Conservation (phyloP, 2,113 vertebrate species). For the Microcebus griseorufus region DNA sequence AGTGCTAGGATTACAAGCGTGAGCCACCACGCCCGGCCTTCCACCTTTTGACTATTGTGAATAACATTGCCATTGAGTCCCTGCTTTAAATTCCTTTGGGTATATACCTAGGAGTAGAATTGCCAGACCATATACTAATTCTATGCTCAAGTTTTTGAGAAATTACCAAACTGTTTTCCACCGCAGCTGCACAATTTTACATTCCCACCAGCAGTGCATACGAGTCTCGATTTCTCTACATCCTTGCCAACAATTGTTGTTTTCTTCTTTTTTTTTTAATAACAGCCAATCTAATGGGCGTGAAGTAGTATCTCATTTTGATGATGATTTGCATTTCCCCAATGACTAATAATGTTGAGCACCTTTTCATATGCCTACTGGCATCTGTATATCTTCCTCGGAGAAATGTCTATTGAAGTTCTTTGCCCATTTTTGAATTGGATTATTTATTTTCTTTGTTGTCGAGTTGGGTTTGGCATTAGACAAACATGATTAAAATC, state of each 20-base stretch:
- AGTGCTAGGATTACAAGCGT: too few species aligned
- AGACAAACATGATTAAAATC: background rate
- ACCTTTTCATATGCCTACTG: background rate
- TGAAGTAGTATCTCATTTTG: background rate
- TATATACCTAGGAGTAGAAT: background rate
- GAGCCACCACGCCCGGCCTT: background rate
- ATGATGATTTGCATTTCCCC: background rate
- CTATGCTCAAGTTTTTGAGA: background rate
- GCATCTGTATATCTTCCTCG: background rate
- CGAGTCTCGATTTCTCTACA: background rate
- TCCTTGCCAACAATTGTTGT: background rate
- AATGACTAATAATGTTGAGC: background rate
- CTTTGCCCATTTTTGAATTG: background rate
- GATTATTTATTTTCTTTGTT: background rate
- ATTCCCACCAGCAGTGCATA: background rate
- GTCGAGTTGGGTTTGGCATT: background rate
- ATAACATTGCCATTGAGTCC: background rate
- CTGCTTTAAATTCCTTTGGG: background rate
- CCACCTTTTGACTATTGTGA: background rate
- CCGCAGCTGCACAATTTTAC: background rate
- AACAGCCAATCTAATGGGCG: background rate
- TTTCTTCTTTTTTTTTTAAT: background rate
- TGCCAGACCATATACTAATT: background rate
- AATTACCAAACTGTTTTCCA: background rate
- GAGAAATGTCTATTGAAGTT: background rate